Base-by-base conservation (phyloP, 2,888 invertebrate species). In the Panopea generosa region DNA sequence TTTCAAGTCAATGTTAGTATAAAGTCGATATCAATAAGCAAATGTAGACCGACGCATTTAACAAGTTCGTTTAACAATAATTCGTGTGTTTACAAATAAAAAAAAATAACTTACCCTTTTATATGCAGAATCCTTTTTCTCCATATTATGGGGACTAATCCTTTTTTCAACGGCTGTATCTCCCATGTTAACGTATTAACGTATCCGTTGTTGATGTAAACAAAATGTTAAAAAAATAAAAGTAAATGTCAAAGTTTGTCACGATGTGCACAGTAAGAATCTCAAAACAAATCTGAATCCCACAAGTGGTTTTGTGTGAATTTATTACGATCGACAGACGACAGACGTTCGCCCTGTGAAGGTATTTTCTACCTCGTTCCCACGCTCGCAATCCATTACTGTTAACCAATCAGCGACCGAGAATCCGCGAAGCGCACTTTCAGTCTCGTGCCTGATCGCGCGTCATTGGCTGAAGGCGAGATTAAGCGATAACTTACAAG, bases 301-400 rank as follows among this genome's bases (percentile, higher is more conserved):
- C 77, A 77, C 77, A 77, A 77, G 77, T 67, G 77, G 77, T 81
- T 50, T 38, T 16, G 66, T 66, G 68, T 68, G 53, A 71, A 81
- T 87, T 85, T 87, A 86, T 86, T 86, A 65, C 63, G 56, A 53
- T 29, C 70, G 84, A 69, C 88, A 85, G 84, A 85, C 84, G 87
- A 85, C 86, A 72, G 29, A 72, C 59, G 77, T 67, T 77, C 84
- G 84, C 73, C 81, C 73, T 88, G 89, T 89, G 87, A 88, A 88
- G 90, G 77, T 78, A 83, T 82, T 80, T 75, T 71, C 79, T 68
- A 59, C 73, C 63, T 76, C 85, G 77, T 90, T 90, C 90, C 88
- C 90, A 90, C 90, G 90, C 83, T 89, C 78, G 76, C 84, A 83
- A 82, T 76, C 85, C 84, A 75, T 67, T 40, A 84, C 83, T 43